Evolutionary conservation across 2,888 invertebrate genomes (phyloP), one percentile per base, ranked within the genome.

Genomic region (Sturmia bella): DNA sequence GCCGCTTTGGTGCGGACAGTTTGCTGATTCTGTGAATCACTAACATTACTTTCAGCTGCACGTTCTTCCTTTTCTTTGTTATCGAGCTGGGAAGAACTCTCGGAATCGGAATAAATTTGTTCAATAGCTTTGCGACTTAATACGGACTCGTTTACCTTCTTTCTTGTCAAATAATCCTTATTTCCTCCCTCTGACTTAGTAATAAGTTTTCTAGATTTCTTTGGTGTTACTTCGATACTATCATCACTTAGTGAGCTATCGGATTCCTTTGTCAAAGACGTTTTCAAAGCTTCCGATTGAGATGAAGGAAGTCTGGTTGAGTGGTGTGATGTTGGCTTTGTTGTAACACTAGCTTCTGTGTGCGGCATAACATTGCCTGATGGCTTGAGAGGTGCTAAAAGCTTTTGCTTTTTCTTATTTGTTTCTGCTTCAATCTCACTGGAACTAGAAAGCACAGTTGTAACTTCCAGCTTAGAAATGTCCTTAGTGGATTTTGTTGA

Each of bases 31-130:
- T 94, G 94, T 6, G 94, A 94, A 90, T 95, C 95, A 87, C 93
- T 94, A 0, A 93, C 92, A 84, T 93, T 93, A 86, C 93, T 93
- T 87, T 94, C 94, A 0, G 94, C 93, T 41, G 91, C 89, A 12
- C 85, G 85, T 19, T 91, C 90, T 63, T 87, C 88, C 64, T 86
- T 87, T 37, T 88, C 87, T 52, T 85, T 82, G 27, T 74, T 82
- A 19, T 78, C 70, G 1, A 82, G 54, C 6, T 86, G 84, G 1
- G 86, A 84, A 9, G 88, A 88, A 84, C 91, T 92, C 75, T 92
- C 92, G 85, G 95, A 95, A 85, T 97, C 96, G 0, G 97, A 96
- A 90, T 97, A 97, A 86, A 97, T 96, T 81, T 95, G 94, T 19
- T 95, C 94, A 13, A 94, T 92, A n/a, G 93, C 93, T 84, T 92